Evolutionary conservation across 1,140 invertebrate genomes (phyloP).

Genomic region (Conus betulinus): DNA sequence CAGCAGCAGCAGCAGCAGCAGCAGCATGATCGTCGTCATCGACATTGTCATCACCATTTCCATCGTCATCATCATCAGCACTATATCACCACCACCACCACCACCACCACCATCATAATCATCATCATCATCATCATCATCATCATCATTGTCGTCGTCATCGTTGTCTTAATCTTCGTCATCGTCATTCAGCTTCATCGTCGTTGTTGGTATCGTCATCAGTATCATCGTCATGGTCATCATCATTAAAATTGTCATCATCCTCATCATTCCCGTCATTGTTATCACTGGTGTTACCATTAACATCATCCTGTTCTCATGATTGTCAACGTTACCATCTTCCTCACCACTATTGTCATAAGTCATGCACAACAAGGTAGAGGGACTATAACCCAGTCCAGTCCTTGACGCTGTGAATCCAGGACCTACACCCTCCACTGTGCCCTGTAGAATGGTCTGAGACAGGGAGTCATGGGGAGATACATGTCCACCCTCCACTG

Average conservation of each 20-base stretch:
- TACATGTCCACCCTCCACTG: too few relatives aligned
- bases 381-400: too few relatives aligned
- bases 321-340: not conserved
- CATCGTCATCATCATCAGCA: slow-evolving; percentile 16
- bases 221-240: not conserved
- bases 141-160: not conserved
- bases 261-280: not conserved
- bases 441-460: too few relatives aligned
- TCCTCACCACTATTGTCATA: too few relatives aligned
- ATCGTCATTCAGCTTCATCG: slow-evolving; percentile 3
- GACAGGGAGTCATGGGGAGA: too few relatives aligned
- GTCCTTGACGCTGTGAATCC: too few relatives aligned
- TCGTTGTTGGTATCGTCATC: not conserved
- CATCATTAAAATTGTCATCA: slow-evolving; percentile 3
- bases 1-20: too few relatives aligned
- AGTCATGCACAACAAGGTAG: too few relatives aligned
- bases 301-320: not conserved
- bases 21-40: too few relatives aligned
- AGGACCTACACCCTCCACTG: too few relatives aligned
- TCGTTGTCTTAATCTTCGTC: not conserved
- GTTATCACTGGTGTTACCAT: not conserved
- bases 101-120: not conserved
- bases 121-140: not conserved
- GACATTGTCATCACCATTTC: not conserved
- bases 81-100: not conserved